A percentile compares a stretch with the other conserved stretches of the same genome.
Conservation (phyloP, 1,140 invertebrate species). For the Temnothorax curvispinosus region DNA sequence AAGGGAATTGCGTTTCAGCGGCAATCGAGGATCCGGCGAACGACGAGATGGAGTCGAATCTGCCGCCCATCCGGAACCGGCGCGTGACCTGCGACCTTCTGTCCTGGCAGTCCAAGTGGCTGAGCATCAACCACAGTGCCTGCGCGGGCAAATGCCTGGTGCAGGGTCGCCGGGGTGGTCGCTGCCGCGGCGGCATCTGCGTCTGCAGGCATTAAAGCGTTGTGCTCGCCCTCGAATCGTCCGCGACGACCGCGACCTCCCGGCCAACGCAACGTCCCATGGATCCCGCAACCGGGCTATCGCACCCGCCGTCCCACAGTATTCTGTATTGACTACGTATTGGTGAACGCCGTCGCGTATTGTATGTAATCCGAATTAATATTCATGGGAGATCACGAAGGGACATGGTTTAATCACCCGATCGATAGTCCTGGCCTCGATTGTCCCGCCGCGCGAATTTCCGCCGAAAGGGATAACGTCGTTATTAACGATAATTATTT, state of each 20-base stretch:
- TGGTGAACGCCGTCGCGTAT: neutral
- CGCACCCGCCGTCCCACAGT: neutral
- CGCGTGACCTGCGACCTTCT: constrained; percentile 74
- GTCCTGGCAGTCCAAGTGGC: constrained; percentile 66
- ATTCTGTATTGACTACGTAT: constrained; percentile 2
- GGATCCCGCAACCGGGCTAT: neutral
- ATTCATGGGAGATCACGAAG: constrained; percentile 5
- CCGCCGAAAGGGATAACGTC: neutral
- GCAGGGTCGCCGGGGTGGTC: constrained; percentile 70
- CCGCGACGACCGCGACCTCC: no score
- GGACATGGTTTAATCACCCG: constrained; percentile 1
- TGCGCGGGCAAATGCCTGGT: constrained; percentile 75
- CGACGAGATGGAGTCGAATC: neutral
- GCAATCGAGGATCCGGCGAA: neutral
- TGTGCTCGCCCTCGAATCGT: neutral
- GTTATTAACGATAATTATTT: constrained; percentile 19
- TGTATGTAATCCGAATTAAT: constrained; percentile 23
- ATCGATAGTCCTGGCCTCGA: constrained; percentile 11
- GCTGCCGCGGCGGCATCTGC: constrained; percentile 73
- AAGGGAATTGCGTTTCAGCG: neutral
- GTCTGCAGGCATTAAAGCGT: constrained; percentile 58
- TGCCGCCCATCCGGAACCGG: constrained; percentile 1
- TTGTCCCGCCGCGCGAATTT: constrained; percentile 4
- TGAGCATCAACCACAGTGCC: constrained; percentile 69
- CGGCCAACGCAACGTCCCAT: neutral